Evolutionary conservation across 1,140 invertebrate genomes (phyloP), one percentile per base, ranked within the genome.

Genomic region (Medauroidea extradentata): DNA sequence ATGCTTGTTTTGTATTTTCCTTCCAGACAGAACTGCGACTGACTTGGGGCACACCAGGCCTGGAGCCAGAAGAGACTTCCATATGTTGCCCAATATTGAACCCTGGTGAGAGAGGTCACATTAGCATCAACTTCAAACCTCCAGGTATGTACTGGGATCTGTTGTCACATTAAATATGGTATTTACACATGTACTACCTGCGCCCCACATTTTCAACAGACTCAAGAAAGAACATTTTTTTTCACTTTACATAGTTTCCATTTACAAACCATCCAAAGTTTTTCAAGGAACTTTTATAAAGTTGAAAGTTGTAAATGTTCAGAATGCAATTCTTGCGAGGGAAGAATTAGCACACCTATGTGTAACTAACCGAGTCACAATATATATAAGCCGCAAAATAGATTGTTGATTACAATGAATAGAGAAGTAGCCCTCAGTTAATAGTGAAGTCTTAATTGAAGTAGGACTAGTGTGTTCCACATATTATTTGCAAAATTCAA

Each of bases 91-190:
- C 74, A 29, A 34, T 29, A 9, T 63, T 76, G 38, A 58, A 69
- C 52, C 71, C 73, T 16, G 68, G 70, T 1, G 68, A 74, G 61
- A 64, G 49, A 21, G 74, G 74, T 44, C 55, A 56, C 9, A 67
- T 76, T 49, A 55, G 46, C 41, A 67, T 72, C 8, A 59, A 61
- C 18, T 65, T 74, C 8, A 59, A 68, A 29, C 62, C 72, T 41
- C 74, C 74, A 42, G 63, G 73, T 75, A 67, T 70, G 63, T 27
- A 43, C 57, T 24, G 34, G 48, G 13, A 24, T 16, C 16, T n/a
- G 18, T 50, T 4, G 48, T 23, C 21, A 21, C 18, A 14, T 50
- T 50, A 34, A 34, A 11, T 34, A 34, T 34, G 4, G 29, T n/a
- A n/a, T n/a, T n/a, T n/a, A n/a, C n/a, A n/a, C n/a, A n/a, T n/a